phyloP scores from a whole-genome alignment of 2,113 vertebrate species.

The Heloderma charlesbogerti region DNA sequence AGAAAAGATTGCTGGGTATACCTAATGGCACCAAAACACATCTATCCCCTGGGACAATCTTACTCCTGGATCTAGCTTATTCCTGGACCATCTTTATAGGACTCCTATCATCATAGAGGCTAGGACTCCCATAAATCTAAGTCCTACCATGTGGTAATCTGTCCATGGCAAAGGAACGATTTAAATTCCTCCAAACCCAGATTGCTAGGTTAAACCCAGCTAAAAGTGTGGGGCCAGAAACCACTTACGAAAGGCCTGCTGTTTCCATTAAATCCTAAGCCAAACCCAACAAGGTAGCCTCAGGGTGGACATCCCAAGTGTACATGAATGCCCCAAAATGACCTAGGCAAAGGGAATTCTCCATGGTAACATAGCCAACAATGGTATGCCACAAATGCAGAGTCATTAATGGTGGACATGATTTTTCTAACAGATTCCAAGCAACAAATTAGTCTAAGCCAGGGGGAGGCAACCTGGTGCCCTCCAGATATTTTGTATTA shows the following conservation, averaged over 20 bases:
- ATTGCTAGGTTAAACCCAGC: background rate
- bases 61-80: too few species aligned
- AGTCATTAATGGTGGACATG: background rate
- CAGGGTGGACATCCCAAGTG: background rate
- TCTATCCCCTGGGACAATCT: too few species aligned
- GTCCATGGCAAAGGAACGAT: too few species aligned
- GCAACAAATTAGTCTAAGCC: background rate
- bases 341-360: background rate
- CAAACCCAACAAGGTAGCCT: background rate
- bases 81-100: too few species aligned
- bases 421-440: background rate
- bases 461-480: background rate
- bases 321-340: background rate
- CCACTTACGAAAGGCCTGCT: background rate
- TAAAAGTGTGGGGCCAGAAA: background rate
- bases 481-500: background rate
- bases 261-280: background rate
- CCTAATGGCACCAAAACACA: too few species aligned
- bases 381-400: background rate
- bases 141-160: too few species aligned
- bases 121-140: too few species aligned
- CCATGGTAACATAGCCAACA: too few species aligned
- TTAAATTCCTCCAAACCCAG: background rate
- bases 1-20: too few species aligned
- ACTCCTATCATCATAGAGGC: too few species aligned